These are phyloP conservation scores for Xenentodon cancila DNA, from an alignment of 2,797 vertebrate species.

Conservation along the genomic window DNA sequence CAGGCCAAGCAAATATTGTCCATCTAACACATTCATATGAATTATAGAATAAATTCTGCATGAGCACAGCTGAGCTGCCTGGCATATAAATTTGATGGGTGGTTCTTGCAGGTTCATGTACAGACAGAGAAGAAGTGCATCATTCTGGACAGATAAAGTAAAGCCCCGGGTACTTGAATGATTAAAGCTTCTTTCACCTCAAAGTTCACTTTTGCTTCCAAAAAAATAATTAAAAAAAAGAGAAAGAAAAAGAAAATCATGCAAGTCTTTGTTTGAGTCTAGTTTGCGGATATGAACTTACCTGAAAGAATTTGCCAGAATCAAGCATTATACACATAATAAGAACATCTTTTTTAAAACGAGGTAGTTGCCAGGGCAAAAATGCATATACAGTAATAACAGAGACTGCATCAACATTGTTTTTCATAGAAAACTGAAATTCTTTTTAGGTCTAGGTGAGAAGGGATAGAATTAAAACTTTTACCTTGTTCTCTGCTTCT, in stretches of 20 bases:
- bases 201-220: slow-evolving; percentile 29
- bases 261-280: slow-evolving; percentile 17
- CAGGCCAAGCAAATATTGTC: slow-evolving; percentile 76
- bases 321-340: slow-evolving; percentile 35
- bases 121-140: slow-evolving; percentile 57
- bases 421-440: slow-evolving; percentile 51
- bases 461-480: slow-evolving; percentile 60
- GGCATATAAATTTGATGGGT: slow-evolving; percentile 68
- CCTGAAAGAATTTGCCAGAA: slow-evolving; percentile 41
- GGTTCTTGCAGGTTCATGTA: slow-evolving; percentile 52
- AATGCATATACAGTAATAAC: slow-evolving; percentile 20
- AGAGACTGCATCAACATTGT: slow-evolving; percentile 34
- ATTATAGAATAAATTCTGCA: slow-evolving; percentile 74
- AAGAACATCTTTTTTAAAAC: slow-evolving; percentile 42
- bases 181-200: slow-evolving; percentile 54
- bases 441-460: slow-evolving; percentile 51
- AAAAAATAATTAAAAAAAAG: slow-evolving; percentile 9
- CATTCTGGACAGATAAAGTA: slow-evolving; percentile 64
- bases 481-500: slow-evolving; percentile 68
- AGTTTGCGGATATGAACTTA: slow-evolving; percentile 48
- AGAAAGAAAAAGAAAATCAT: neutral
- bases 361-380: slow-evolving; percentile 41
- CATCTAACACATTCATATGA: slow-evolving; percentile 71
- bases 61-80: slow-evolving; percentile 56
- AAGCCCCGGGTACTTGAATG: slow-evolving; percentile 61